Evolutionary conservation across 2,888 invertebrate species (phyloP), one percentile per base, ranked within the genome.

Genomic region (Polyploca ridens): DNA sequence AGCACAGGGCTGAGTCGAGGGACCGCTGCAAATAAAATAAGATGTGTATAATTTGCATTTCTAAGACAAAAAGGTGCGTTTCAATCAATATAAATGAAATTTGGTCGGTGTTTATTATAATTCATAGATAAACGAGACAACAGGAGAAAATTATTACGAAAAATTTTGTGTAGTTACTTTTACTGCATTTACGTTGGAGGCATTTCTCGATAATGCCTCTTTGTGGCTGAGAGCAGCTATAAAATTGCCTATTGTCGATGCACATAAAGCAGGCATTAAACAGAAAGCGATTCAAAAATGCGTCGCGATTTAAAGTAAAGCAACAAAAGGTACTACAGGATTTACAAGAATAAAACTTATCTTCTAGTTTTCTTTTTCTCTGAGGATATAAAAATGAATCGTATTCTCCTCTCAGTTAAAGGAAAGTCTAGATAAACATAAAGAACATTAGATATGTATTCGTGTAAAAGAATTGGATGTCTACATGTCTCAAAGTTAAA

Each of bases 221-320:
- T 74, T 75, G 74, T 76, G 77, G 79, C 74, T 73, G 77, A 81
- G 80, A 81, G 79, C 76, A 79, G 81, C 79, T 72, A 83, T 86
- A 83, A 88, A 89, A 90, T 86, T 84, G 87, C 88, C 87, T 84
- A 90, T 90, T 91, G 91, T 90, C 85, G 87, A 86, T 86, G 85
- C 87, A 88, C 83, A 85, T 84, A 87, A 84, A 83, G 82, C 84
- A 78, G 78, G 82, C 89, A 87, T 90, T 90, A 88, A 88, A 85
- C 86, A 83, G 85, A 86, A 87, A 90, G 86, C 89, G 86, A 85
- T 88, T 88, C 84, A 85, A 76, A 85, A 89, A 88, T 87, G 86
- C 87, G 81, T 83, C 79, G 79, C 81, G 77, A 83, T 79, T 82
- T 82, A 81, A 86, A 88, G 86, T 81, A 83, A 35, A 35, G 58